Evolutionary conservation across 2,113 vertebrate genomes (phyloP).

Genomic region (Poicephalus gulielmi): DNA sequence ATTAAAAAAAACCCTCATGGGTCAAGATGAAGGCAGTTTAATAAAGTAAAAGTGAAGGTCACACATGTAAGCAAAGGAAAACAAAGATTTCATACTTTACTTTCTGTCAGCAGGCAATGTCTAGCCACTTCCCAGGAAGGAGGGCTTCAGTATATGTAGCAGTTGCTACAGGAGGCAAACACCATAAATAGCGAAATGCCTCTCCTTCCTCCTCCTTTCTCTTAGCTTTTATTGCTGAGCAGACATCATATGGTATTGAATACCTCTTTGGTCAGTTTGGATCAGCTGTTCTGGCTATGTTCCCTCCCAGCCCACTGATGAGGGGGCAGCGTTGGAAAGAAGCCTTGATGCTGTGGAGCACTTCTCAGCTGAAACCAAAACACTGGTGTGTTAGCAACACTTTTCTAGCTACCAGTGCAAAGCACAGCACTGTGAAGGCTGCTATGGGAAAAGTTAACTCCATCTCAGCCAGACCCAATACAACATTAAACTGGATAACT

Average conservation of each 20-base stretch:
- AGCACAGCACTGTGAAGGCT: neutral
- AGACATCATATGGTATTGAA: neutral
- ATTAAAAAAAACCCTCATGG: neutral
- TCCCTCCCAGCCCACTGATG: neutral
- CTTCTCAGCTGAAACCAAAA: neutral
- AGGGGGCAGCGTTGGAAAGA: neutral
- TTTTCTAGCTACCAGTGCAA: neutral
- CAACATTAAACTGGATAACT: neutral
- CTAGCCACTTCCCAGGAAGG: neutral
- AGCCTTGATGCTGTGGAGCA: neutral
- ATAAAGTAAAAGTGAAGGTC: neutral
- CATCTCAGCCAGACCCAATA: neutral
- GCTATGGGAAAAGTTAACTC: neutral
- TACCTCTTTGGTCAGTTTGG: neutral
- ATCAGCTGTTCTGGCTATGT: neutral
- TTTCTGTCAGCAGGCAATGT: neutral
- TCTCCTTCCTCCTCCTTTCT: neutral
- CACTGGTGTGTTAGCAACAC: neutral
- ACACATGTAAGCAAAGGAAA: neutral
- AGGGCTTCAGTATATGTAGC: neutral
- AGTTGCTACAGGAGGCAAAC: neutral
- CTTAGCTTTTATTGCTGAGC: neutral
- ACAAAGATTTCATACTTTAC: neutral
- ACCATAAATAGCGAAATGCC: neutral
- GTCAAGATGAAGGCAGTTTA: neutral